These are phyloP conservation scores for Entelurus aequoreus DNA, from an alignment of 2,113 vertebrate genomes.

Conservation along the genomic window DNA sequence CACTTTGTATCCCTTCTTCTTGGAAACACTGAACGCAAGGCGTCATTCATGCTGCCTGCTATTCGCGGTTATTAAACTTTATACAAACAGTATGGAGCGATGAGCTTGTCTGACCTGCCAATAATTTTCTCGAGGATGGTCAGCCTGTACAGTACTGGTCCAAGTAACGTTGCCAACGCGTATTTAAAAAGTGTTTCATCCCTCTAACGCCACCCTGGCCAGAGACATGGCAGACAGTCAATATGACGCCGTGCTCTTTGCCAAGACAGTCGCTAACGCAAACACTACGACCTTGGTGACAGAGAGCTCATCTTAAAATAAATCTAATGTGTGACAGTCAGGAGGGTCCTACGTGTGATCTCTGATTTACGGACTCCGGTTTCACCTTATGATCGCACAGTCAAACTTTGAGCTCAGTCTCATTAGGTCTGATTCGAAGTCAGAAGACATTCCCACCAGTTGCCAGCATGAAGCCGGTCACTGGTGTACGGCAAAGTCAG, in stretches of 20 bases:
- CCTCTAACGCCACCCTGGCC: conserved; percentile 8
- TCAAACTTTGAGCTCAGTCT: background rate
- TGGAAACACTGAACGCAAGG: background rate
- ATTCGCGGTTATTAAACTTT: conserved; percentile 1
- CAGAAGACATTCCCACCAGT: background rate
- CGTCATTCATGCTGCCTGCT: background rate
- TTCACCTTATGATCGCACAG: background rate
- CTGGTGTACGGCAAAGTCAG: background rate
- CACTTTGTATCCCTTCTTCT: background rate
- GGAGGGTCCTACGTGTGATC: background rate
- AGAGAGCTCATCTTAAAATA: conserved; percentile 1
- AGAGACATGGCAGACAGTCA: conserved; percentile 1
- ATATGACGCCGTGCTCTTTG: background rate
- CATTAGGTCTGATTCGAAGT: conserved; percentile 10
- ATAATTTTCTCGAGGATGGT: background rate
- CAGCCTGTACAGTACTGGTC: background rate
- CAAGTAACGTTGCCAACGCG: background rate
- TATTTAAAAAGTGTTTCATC: background rate
- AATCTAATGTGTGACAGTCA: conserved; percentile 10
- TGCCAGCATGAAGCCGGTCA: background rate
- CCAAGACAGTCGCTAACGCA: background rate
- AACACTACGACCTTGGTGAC: background rate
- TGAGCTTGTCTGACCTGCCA: background rate
- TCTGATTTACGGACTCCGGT: background rate
- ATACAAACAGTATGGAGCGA: background rate